Percentiles rank a stretch among this genome's conserved stretches.
These are phyloP conservation scores for Nannobrachium achirus DNA, from an alignment of 2,113 vertebrate species.

Conservation along the genomic window DNA sequence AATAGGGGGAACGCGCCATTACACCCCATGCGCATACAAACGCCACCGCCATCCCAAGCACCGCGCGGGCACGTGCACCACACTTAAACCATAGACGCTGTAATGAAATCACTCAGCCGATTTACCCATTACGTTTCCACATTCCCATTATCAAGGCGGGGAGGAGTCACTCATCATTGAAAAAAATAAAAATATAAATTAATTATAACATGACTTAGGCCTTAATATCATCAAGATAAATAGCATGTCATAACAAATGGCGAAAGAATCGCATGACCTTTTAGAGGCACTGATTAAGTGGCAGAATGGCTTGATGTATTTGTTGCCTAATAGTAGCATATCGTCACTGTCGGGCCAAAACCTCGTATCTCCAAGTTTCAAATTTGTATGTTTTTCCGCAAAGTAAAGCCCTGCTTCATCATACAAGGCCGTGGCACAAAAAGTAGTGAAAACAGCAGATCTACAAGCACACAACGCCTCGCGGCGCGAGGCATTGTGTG, in stretches of 20 bases:
- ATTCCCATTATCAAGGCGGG: conserved; percentile 51
- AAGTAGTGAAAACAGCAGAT: no score
- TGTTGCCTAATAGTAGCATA: neutral
- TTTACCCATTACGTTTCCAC: conserved; percentile 51
- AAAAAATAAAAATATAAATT: conserved; percentile 24
- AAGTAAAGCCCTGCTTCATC: no score
- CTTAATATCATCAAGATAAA: conserved; percentile 33
- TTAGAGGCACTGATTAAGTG: conserved; percentile 2
- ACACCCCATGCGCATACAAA: conserved; percentile 15
- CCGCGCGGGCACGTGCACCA: conserved; percentile 1
- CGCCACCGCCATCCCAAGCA: neutral
- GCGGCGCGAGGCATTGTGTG: no score
- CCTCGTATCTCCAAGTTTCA: no score
- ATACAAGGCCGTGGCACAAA: no score
- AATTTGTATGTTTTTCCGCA: no score
- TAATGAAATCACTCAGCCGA: conserved; percentile 60
- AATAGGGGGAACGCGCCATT: conserved; percentile 64
- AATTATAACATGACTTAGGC: conserved; percentile 10
- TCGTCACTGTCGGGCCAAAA: no score
- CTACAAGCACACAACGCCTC: no score
- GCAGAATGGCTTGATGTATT: neutral
- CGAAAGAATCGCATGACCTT: conserved; percentile 44
- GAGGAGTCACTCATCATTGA: conserved; percentile 41
- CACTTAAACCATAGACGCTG: conserved; percentile 30
- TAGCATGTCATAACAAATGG: conserved; percentile 29